Base-by-base conservation (phyloP, 2,888 invertebrate species). In the Candidula unifasciata region DNA sequence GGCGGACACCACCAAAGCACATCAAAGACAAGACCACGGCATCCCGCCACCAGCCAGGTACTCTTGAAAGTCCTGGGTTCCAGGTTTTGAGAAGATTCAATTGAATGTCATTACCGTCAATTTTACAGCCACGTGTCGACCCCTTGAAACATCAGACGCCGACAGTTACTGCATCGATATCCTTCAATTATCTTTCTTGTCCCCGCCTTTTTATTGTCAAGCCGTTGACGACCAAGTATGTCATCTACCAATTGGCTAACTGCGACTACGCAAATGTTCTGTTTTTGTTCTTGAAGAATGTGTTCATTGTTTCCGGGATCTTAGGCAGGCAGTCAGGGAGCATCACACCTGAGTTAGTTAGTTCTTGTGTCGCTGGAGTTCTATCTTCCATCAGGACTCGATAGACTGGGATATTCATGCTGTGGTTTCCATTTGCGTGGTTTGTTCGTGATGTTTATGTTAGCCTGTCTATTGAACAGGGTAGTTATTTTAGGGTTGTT, bases 201-300 rank as follows among this genome's bases (percentile, higher is more conserved):
- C 71, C 21, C 71, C 71, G 24, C 71, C n/a, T 71, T 71, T 71
- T 71, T 71, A 71, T 71, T 35, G 71, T 44, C 37, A 71, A 71
- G 18, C 37, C 33, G 35, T 24, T 35, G 71, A 3, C 18, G 33
- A 6, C 21, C n/a, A n/a, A n/a, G 71, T 71, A 24, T 37, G 2
- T 33, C 35, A 71, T 37, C 37, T 37, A 5, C 71, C 71, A 71
- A 71, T 71, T 71, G 71, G 71, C 35, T 35, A 71, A 71, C 37
- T 71, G 71, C 24, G 18, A 37, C 3, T 21, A 18, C 24, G 37
- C 33, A 6, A 27, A 27, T 33, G 33, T 30, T 68, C 10, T 68
- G 68, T 68, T 30, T 68, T 33, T 68, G 68, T 68, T 33, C 33
- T 68, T 3, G 30, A 8, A 30, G 27, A 44, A 10, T 44, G 44